A percentile compares a stretch with the other conserved stretches of the same genome.
phyloP scores from a whole-genome alignment of 2,113 vertebrate species.

The Stegostoma tigrinum region DNA sequence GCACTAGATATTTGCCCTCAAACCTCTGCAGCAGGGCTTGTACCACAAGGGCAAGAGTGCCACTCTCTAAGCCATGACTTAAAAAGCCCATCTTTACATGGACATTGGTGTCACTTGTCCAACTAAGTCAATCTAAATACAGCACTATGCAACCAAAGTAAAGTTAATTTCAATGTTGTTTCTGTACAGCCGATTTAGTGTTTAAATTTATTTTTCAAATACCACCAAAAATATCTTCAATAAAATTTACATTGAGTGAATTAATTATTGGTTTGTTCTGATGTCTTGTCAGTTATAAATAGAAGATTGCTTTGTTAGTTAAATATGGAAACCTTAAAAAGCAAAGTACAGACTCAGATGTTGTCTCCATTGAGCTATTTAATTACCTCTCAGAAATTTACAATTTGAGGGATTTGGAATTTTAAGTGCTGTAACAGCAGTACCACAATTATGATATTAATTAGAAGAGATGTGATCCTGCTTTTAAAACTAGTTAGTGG shows the following conservation, averaged over 20 bases:
- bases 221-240: neutral
- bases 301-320: neutral
- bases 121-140: neutral
- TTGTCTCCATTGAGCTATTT: neutral
- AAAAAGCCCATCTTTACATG: neutral
- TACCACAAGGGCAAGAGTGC: neutral
- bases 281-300: neutral
- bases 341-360: neutral
- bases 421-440: neutral
- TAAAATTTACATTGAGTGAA: neutral
- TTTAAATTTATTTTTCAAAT: neutral
- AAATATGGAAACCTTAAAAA: constrained; percentile 14
- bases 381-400: neutral
- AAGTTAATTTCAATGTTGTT: neutral
- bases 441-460: neutral
- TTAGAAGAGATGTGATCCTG: neutral
- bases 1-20: neutral
- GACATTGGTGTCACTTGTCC: neutral
- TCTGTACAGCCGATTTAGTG: neutral
- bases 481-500: neutral
- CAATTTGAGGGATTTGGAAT: neutral
- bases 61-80: neutral
- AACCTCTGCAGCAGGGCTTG: neutral
- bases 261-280: neutral
- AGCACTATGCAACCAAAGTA: neutral